phyloP scores from a whole-genome alignment of 2,797 vertebrate genomes.

The Loriculus beryllinus region DNA sequence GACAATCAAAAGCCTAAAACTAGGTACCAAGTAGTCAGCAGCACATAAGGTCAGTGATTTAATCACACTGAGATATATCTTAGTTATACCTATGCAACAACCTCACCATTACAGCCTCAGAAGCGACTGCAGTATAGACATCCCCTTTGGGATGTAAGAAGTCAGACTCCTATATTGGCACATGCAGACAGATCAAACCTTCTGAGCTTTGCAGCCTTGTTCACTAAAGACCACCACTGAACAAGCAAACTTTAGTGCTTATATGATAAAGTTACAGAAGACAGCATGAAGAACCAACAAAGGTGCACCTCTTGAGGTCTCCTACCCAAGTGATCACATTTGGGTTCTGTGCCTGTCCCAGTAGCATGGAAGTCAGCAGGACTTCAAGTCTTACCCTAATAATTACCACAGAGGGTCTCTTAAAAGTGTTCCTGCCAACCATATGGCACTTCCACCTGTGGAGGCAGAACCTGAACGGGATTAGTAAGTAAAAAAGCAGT shows the following conservation, averaged over 20 bases:
- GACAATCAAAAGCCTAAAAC: not conserved
- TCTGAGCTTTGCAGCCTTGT: not conserved
- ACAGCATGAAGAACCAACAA: not conserved
- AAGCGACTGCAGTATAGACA: not conserved
- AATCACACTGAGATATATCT: not conserved
- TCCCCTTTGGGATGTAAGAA: not conserved
- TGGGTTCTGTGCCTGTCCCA: not conserved
- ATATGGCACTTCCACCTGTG: not conserved
- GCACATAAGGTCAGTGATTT: not conserved
- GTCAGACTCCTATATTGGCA: not conserved
- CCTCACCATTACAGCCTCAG: accelerated
- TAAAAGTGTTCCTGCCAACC: not conserved
- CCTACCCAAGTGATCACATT: not conserved
- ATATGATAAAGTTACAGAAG: not conserved
- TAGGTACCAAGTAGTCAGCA: not conserved
- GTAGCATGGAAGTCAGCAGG: not conserved
- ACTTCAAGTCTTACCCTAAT: not conserved
- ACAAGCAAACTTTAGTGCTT: not conserved
- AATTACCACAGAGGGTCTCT: not conserved
- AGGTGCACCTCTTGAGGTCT: not conserved
- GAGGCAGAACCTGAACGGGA: not conserved
- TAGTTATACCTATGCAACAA: not conserved
- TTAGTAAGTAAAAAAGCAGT: not conserved
- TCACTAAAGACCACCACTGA: not conserved
- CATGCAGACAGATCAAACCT: not conserved